Evolutionary conservation across 2,113 vertebrate species (phyloP).

Genomic region (Nycticebus coucang): DNA sequence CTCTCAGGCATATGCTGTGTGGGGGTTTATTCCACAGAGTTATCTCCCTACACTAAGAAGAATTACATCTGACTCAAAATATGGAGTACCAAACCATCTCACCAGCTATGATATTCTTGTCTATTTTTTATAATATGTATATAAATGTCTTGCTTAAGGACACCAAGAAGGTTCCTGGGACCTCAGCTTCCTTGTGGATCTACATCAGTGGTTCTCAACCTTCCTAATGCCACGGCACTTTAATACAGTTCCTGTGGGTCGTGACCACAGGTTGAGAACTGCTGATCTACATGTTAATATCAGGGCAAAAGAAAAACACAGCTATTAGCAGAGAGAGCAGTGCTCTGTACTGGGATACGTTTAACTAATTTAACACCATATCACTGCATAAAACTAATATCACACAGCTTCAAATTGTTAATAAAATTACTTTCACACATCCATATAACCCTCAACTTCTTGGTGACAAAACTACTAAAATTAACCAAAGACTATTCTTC

Average conservation of each 20-base stretch:
- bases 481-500: conserved; percentile 44
- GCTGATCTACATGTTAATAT: not conserved
- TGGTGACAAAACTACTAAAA: conserved; percentile 68
- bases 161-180: conserved; percentile 18
- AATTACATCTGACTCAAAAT: conserved; percentile 50
- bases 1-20: not conserved
- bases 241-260: no score
- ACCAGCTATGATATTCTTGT: not conserved
- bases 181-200: not conserved
- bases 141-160: conserved; percentile 37
- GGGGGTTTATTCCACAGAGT: not conserved
- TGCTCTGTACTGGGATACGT: not conserved
- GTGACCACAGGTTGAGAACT: no score
- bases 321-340: not conserved
- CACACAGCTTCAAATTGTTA: conserved; percentile 63
- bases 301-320: conserved; percentile 7
- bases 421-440: conserved; percentile 78
- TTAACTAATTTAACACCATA: conserved; percentile 62
- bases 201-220: not conserved
- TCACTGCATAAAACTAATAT: conserved; percentile 59
- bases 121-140: not conserved
- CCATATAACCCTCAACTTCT: conserved; percentile 63
- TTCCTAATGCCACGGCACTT: no score
- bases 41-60: not conserved
- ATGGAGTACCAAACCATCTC: conserved; percentile 18